Evolutionary conservation across 2,797 vertebrate genomes (phyloP), one percentile per base, ranked within the genome.

Genomic region (Rhodeus uyekii): DNA sequence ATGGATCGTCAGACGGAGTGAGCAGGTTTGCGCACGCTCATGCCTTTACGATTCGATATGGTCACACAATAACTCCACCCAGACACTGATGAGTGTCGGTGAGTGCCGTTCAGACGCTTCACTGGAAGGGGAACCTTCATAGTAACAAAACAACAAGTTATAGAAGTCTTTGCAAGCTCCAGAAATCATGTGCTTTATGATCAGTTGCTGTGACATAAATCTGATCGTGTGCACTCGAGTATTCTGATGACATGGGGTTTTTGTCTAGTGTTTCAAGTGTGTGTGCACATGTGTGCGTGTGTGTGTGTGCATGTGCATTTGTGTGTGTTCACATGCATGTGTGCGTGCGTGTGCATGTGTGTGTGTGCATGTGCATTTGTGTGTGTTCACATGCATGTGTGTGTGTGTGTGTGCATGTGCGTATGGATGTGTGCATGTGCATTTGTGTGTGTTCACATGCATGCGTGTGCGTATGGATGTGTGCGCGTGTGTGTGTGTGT

Each of bases 1-100:
- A 90, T 89, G 90, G 88, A 68, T 88, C 86, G 46, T 89, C 83
- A 78, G 68, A 83, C 85, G 84, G 79, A 81, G 78, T 69, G 68
- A 90, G 89, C 92, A 90, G 88, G 93, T 92, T 89, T 87, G 89
- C 78, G 87, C 93, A 91, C 82, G 90, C 80, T 89, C 90, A 80
- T 34, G 86, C 89, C 90, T 91, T 89, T 87, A 91, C 92, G 89
- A 92, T 92, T 92, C 92, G 80, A 72, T 83, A 22, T 84, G 53
- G 55, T 78, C 74, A 64, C 72, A 81, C 61, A 83, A 82, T 78
- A 83, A 88, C 90, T 71, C 12, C 83, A 87, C 90, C 80, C 65
- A 84, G 89, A 86, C 83, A 83, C 88, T 83, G 68, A 81, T 88
- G 55, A 82, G 18, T 85, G 86, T 76, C 58, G 65, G 46, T 8